Percentiles rank a stretch among this genome's conserved stretches.
Evolutionary conservation across 2,888 invertebrate species (phyloP).

Genomic region (Agrilus mali): DNA sequence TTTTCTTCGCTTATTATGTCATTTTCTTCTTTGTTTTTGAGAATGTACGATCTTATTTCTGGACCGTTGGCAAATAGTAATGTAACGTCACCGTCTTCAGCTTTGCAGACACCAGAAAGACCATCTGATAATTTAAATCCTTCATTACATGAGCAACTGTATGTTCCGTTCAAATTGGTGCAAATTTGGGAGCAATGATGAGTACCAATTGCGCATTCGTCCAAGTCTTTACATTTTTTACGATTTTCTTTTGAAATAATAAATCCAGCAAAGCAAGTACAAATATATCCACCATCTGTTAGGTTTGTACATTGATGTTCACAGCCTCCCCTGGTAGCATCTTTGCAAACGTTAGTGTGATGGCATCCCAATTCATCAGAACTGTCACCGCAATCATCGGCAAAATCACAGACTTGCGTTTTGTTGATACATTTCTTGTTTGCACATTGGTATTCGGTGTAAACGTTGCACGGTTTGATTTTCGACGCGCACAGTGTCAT

Average conservation of each 20-base stretch:
- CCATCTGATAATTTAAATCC: conserved; percentile 68
- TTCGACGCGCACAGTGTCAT: conserved; percentile 76
- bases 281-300: conserved; percentile 74
- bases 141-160: conserved; percentile 72
- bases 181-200: conserved; percentile 93
- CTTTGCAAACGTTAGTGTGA: conserved; percentile 47
- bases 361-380: conserved; percentile 88
- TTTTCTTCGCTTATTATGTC: conserved; percentile 75
- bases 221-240: conserved; percentile 77
- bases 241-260: conserved; percentile 67
- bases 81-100: conserved; percentile 50
- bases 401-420: conserved; percentile 71
- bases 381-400: conserved; percentile 82
- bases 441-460: conserved; percentile 76
- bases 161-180: conserved; percentile 81
- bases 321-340: conserved; percentile 63
- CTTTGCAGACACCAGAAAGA: conserved; percentile 73
- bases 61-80: conserved; percentile 72
- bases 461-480: conserved; percentile 61
- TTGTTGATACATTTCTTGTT: conserved; percentile 75
- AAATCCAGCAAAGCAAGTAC: conserved; percentile 79
- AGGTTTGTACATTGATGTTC: conserved; percentile 85
- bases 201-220: conserved; percentile 73
- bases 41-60: conserved; percentile 66
- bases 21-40: conserved; percentile 52